Percentiles rank a stretch among this genome's conserved stretches.
phyloP scores from a whole-genome alignment of 2,113 vertebrate genomes.

The Nerophis lumbriciformis region DNA sequence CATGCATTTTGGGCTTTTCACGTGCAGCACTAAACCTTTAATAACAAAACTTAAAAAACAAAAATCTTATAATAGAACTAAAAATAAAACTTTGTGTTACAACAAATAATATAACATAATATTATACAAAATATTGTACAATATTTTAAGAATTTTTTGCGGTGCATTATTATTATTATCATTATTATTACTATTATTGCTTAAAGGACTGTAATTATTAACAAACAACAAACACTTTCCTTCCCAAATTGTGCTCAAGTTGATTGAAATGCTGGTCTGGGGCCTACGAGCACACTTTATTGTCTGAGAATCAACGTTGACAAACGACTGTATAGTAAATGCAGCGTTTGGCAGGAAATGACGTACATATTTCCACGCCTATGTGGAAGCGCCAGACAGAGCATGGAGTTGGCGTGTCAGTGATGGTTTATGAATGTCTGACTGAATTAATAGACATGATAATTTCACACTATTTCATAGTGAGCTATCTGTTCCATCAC shows the following conservation, averaged over 20 bases:
- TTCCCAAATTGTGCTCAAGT: neutral
- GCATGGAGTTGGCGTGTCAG: constrained; percentile 37
- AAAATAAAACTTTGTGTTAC: too few relatives aligned
- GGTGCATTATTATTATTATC: too few relatives aligned
- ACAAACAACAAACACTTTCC: neutral
- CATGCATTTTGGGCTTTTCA: too few relatives aligned
- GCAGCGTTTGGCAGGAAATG: constrained; percentile 76
- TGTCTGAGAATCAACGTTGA: constrained; percentile 59
- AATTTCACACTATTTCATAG: constrained; percentile 96
- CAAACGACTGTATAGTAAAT: constrained; percentile 63
- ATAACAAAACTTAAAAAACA: neutral
- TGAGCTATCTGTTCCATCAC: constrained; percentile 87
- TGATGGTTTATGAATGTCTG: constrained; percentile 78
- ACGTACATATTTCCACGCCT: constrained; percentile 74
- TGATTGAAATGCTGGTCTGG: neutral
- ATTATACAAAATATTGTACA: too few relatives aligned
- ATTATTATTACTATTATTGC: too few relatives aligned
- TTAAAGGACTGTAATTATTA: too few relatives aligned
- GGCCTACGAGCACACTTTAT: constrained; percentile 19
- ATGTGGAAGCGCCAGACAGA: constrained; percentile 21
- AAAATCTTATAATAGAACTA: too few relatives aligned
- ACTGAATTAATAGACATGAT: constrained; percentile 98
- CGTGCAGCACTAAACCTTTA: neutral
- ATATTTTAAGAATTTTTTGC: too few relatives aligned
- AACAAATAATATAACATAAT: neutral